Evolutionary conservation across 2,888 invertebrate genomes (phyloP).

Genomic region (Drosophila austrosaltans): DNA sequence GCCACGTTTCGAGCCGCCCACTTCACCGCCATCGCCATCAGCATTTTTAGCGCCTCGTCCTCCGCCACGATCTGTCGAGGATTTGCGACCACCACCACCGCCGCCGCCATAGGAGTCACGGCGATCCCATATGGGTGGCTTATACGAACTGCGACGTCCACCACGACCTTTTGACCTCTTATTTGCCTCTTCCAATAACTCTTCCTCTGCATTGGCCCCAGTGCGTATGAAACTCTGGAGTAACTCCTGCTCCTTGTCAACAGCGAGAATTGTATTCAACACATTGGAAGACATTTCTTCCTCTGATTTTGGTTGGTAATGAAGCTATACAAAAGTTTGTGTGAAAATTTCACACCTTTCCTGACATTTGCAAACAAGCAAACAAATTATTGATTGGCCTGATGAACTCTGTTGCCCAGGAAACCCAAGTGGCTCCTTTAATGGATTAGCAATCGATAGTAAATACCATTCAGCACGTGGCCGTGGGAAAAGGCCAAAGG

Average conservation of each 20-base stretch:
- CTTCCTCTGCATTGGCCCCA: slow-evolving; percentile 85
- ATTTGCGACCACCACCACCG: slow-evolving; percentile 35
- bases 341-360: slow-evolving; percentile 66
- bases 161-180: slow-evolving; percentile 63
- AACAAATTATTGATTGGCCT: slow-evolving; percentile 54
- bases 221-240: slow-evolving; percentile 91
- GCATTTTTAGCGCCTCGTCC: slow-evolving; percentile 60
- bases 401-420: slow-evolving; percentile 65
- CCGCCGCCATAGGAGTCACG: slow-evolving; percentile 60
- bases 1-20: slow-evolving; percentile 57
- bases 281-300: slow-evolving; percentile 81
- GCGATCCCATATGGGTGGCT: slow-evolving; percentile 60
- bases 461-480: slow-evolving; percentile 48
- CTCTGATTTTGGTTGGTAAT: neutral
- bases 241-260: slow-evolving; percentile 89
- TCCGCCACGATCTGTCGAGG: slow-evolving; percentile 47
- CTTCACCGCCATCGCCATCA: slow-evolving; percentile 44
- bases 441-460: slow-evolving; percentile 67
- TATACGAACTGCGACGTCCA: slow-evolving; percentile 50
- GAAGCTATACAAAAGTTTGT: slow-evolving; percentile 31
- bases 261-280: slow-evolving; percentile 87
- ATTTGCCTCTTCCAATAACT: slow-evolving; percentile 83
- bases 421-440: slow-evolving; percentile 46
- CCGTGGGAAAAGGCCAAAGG: neutral
- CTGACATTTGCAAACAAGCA: slow-evolving; percentile 56